phyloP scores from a whole-genome alignment of 2,113 vertebrate genomes.

The Nerophis lumbriciformis region DNA sequence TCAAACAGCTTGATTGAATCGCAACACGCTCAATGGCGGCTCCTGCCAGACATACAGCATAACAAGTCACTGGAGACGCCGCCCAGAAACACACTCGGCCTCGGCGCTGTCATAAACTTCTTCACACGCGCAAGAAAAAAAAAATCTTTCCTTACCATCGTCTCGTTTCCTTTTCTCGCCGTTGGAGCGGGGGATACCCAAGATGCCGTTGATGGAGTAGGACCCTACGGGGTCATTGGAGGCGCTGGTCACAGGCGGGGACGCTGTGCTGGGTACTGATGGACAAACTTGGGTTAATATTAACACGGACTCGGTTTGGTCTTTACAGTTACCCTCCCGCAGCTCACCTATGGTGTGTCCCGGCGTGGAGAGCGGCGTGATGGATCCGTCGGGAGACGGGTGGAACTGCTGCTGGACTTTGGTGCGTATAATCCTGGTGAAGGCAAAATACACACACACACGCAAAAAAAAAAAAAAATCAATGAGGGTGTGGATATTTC shows the following conservation, averaged over 20 bases:
- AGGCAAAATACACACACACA: constrained; percentile 60
- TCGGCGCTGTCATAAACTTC: constrained; percentile 66
- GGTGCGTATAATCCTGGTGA: constrained; percentile 97
- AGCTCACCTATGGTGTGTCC: constrained; percentile 96
- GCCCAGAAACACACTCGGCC: constrained; percentile 56
- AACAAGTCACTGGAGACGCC: constrained; percentile 72
- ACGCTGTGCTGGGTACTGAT: constrained; percentile 96
- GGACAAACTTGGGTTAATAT: constrained; percentile 39
- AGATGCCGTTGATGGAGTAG: constrained; percentile 99
- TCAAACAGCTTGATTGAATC: constrained; percentile 60
- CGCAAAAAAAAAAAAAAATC: constrained; percentile 26
- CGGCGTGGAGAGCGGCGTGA: constrained; percentile 84
- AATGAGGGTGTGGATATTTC: constrained; percentile 62
- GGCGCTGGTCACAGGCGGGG: constrained; percentile 96
- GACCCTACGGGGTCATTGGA: constrained; percentile 99
- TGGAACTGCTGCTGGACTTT: constrained; percentile 99
- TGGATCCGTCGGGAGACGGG: constrained; percentile 91
- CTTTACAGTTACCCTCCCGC: too few relatives aligned
- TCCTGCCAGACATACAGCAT: constrained; percentile 59
- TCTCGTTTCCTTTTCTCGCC: constrained; percentile 99
- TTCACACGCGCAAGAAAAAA: constrained; percentile 66
- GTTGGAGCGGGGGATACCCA: constrained; percentile 98
- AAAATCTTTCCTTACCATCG: constrained; percentile 85
- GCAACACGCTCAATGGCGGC: constrained; percentile 11
- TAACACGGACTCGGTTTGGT: background rate